phyloP scores from a whole-genome alignment of 2,113 vertebrate species.

The Syngnathoides biaculeatus region DNA sequence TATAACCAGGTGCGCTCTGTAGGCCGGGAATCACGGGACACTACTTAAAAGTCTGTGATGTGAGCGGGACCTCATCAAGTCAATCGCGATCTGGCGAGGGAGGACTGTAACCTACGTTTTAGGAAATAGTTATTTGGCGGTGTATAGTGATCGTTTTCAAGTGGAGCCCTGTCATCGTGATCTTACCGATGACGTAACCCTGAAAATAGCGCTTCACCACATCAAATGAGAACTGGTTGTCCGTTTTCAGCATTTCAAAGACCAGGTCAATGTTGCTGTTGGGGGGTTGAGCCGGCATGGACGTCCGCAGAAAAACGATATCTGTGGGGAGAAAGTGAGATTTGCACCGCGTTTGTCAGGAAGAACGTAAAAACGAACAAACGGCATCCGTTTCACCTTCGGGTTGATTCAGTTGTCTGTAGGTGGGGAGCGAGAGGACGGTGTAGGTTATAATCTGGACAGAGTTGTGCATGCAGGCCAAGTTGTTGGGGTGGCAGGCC shows the following conservation, averaged over 20 bases:
- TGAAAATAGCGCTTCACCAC: constrained; percentile 28
- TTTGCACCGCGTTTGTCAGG: background rate
- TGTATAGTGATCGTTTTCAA: too few species aligned
- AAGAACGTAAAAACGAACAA: too few species aligned
- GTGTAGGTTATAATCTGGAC: constrained; percentile 43
- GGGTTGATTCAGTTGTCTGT: constrained; percentile 18
- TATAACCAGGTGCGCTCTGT: too few species aligned
- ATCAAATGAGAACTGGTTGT: constrained; percentile 44
- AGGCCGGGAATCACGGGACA: too few species aligned
- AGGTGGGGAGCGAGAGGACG: constrained; percentile 44
- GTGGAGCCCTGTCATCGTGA: background rate
- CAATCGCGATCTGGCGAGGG: too few species aligned
- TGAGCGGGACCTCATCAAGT: too few species aligned
- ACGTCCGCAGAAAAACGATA: constrained; percentile 45
- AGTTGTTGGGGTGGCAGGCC: constrained; percentile 25
- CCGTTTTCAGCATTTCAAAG: constrained; percentile 40
- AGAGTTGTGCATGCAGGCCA: constrained; percentile 18
- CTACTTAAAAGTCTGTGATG: too few species aligned
- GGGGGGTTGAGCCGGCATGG: background rate
- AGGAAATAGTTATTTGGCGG: too few species aligned
- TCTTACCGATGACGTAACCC: constrained; percentile 49
- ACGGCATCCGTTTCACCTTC: constrained; percentile 30
- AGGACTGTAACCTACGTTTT: too few species aligned
- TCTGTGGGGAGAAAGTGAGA: constrained; percentile 31
- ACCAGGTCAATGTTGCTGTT: constrained; percentile 20